Evolutionary conservation across 2,888 invertebrate species (phyloP).

Genomic region (Eupithecia vulgata): DNA sequence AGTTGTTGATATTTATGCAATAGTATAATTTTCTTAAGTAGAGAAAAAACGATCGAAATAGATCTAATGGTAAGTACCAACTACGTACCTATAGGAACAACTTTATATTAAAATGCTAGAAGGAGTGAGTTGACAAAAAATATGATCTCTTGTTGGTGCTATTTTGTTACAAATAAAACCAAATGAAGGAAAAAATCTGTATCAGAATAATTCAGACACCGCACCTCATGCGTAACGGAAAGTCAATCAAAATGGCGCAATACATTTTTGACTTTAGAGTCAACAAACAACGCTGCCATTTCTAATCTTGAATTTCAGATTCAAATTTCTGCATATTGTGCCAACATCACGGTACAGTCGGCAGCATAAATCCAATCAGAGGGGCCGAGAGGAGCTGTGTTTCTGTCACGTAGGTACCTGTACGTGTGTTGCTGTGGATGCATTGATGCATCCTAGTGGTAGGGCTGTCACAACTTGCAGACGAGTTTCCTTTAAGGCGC

Average conservation of each 20-base stretch:
- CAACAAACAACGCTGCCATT: slow-evolving; percentile 18
- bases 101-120: no score
- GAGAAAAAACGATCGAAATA: no score
- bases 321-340: slow-evolving; percentile 43
- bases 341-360: slow-evolving; percentile 43
- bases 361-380: slow-evolving; percentile 77
- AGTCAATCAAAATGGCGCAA: background rate
- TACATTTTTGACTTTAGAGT: background rate
- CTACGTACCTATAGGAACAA: no score
- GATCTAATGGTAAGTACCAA: no score
- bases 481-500: no score
- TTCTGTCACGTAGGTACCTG: slow-evolving; percentile 33
- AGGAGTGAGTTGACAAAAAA: no score
- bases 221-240: background rate
- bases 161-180: background rate
- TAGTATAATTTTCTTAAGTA: no score
- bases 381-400: slow-evolving; percentile 55
- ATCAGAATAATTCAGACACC: background rate
- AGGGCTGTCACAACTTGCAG: slow-evolving; percentile 57
- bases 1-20: no score
- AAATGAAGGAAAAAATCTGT: background rate
- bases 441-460: slow-evolving; percentile 62
- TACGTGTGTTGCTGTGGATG: slow-evolving; percentile 69
- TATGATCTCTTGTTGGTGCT: background rate
- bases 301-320: slow-evolving; percentile 34